phyloP scores from a whole-genome alignment of 2,888 invertebrate genomes.

The Dinocampus coccinellae region DNA sequence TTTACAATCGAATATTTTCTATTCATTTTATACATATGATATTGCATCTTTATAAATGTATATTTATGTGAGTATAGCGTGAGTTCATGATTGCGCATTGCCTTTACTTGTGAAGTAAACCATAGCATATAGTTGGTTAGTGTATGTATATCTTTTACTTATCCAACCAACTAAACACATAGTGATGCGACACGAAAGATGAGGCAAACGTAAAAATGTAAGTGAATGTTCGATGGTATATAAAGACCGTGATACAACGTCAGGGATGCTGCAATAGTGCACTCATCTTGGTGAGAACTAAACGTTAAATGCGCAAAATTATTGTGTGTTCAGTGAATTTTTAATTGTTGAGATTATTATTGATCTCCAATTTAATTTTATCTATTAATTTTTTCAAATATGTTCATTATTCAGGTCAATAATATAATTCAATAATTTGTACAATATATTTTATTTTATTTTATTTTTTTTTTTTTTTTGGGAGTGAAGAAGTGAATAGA shows the following conservation, averaged over 20 bases:
- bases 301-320: slow-evolving; percentile 1
- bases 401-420: neutral
- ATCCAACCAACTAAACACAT: slow-evolving; percentile 42
- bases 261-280: slow-evolving; percentile 51
- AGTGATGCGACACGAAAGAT: slow-evolving; percentile 36
- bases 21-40: neutral
- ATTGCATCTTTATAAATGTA: neutral
- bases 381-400: neutral
- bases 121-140: slow-evolving; percentile 22
- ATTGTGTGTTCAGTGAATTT: neutral
- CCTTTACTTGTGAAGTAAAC: neutral
- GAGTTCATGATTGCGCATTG: slow-evolving; percentile 8
- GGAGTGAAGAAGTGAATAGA: no score
- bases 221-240: slow-evolving; percentile 60
- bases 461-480: no score
- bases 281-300: slow-evolving; percentile 35
- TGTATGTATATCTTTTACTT: slow-evolving; percentile 42
- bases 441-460: neutral
- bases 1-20: neutral
- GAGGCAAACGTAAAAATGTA: slow-evolving; percentile 49
- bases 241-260: slow-evolving; percentile 49
- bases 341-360: neutral
- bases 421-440: neutral
- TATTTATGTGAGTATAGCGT: neutral
- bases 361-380: neutral